Conservation (phyloP, 2,797 vertebrate genomes). For the Poeciliopsis gracilis region DNA sequence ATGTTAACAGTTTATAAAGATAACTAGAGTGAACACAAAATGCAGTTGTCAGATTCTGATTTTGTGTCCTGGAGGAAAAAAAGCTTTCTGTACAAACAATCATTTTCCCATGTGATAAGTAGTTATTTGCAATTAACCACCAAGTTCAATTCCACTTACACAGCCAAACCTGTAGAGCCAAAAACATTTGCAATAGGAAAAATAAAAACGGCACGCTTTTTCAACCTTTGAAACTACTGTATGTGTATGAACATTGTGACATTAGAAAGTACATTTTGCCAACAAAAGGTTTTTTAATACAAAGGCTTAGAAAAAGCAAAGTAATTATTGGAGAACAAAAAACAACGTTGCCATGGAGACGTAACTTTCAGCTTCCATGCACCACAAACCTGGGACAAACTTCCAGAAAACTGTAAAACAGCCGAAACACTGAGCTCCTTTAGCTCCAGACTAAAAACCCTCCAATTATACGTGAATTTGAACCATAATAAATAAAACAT, state of each 20-base stretch:
- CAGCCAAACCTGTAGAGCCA: background rate
- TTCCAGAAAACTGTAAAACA: too few species aligned
- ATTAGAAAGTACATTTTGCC: background rate
- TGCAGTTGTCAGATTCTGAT: background rate
- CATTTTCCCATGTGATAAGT: background rate
- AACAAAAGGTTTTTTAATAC: too few species aligned
- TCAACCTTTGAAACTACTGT: background rate
- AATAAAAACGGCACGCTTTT: background rate
- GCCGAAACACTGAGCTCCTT: too few species aligned
- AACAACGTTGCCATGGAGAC: too few species aligned
- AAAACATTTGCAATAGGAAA: background rate
- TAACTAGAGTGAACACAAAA: background rate
- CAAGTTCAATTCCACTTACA: background rate
- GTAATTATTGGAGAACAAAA: background rate
- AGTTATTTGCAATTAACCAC: background rate
- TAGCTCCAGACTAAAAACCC: too few species aligned
- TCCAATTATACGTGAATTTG: too few species aligned
- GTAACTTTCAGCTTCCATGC: too few species aligned
- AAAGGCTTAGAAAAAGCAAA: too few species aligned
- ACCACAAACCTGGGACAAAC: too few species aligned
- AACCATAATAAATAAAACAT: too few species aligned
- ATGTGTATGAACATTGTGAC: background rate
- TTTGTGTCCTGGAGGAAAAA: background rate
- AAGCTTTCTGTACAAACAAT: background rate
- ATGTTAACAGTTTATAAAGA: background rate